Base-by-base conservation (phyloP, 2,797 vertebrate species). In the Coranthus polyacanthus region DNA sequence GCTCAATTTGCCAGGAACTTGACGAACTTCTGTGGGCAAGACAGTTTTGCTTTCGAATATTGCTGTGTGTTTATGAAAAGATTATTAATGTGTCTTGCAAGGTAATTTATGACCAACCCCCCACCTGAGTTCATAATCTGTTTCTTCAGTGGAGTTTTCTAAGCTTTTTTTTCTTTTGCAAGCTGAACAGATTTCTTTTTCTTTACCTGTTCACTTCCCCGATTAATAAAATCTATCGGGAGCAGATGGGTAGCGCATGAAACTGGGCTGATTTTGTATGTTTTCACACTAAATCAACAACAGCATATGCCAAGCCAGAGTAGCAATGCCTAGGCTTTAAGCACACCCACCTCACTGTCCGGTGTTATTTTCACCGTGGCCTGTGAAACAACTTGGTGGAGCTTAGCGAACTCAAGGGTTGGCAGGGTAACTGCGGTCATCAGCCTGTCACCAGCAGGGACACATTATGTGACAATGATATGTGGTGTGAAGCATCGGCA, bases 381-480 rank as follows among this genome's bases (percentile, higher is more conserved):
- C 51, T 66, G 53, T 3, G 8, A 39, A 54, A 49, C 15, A 0
- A 37, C 17, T 60, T 10, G 1, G 8, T n/a, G 4, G 34, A 37
- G 13, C 58, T 56, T 42, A 60, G 55, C 51, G 44, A 58, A 69
- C 50, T 71, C 34, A 17, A 75, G 60, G 52, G 74, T 67, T 81
- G n/a, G 52, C 74, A 22, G 56, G 51, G 56, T 57, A 75, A 74
- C 81, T 76, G 57, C 62, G 71, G 78, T 88, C 79, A 78, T 84
- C 77, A 79, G 54, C 53, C 79, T 85, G 82, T 86, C 82, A 82
- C 83, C 82, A 72, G 58, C 77, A 81, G 79, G 78, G 84, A 88
- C 78, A 84, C 34, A 37, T 78, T 81, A 82, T 60, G 78, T 88
- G 89, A 89, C 90, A 82, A 79, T 82, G 81, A 87, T 84, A 88